Conservation (phyloP, 1,140 invertebrate genomes). For the Drosophila pruinosa region DNA sequence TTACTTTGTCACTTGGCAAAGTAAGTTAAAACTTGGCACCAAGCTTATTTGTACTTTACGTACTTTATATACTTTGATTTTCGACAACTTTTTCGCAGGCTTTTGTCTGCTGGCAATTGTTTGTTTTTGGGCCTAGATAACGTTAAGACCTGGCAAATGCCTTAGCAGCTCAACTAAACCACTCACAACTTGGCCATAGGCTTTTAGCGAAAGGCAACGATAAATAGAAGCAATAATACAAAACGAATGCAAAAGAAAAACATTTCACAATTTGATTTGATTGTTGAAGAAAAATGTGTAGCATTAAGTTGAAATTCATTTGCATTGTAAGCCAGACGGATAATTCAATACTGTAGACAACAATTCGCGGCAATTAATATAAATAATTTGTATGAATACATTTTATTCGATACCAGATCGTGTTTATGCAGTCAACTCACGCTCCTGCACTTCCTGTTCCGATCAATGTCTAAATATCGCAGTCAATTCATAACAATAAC, state of each 20-base stretch:
- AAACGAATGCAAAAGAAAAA: background rate
- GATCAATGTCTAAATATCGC: constrained; percentile 20
- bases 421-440: constrained; percentile 37
- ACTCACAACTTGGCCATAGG: constrained; percentile 8
- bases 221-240: background rate
- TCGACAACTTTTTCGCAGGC: constrained; percentile 17
- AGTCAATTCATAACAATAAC: constrained; percentile 71
- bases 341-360: background rate
- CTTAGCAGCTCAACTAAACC: constrained; percentile 12
- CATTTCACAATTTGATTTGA: constrained; percentile 15
- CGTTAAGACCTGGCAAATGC: constrained; percentile 8
- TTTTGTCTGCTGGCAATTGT: background rate
- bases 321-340: background rate
- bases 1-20: constrained; percentile 26
- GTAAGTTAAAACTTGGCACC: constrained; percentile 25
- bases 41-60: constrained; percentile 32
- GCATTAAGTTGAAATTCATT: background rate
- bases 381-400: constrained; percentile 4
- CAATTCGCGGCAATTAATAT: constrained; percentile 2
- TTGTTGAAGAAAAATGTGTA: background rate
- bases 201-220: background rate
- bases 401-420: background rate
- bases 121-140: constrained; percentile 34
- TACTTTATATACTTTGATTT: constrained; percentile 32
- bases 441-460: constrained; percentile 43